These are phyloP conservation scores for Hippocampus guttulatus DNA, from an alignment of 2,113 vertebrate genomes.

Conservation along the genomic window DNA sequence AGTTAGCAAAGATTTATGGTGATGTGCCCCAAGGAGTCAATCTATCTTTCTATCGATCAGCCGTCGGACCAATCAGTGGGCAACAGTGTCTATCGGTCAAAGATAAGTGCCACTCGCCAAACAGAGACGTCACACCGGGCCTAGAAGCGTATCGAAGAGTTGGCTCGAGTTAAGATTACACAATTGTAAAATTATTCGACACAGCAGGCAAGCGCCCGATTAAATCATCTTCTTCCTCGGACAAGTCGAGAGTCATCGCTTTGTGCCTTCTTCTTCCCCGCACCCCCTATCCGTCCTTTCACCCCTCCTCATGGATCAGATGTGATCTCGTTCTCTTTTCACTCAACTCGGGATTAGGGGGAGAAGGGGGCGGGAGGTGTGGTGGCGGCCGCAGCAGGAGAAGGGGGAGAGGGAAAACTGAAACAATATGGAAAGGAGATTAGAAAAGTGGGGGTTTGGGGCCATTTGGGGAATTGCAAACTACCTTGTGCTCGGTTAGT, in stretches of 20 bases:
- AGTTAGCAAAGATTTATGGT: conserved; percentile 36
- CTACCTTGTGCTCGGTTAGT: conserved; percentile 73
- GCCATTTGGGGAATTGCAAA: conserved; percentile 73
- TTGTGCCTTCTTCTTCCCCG: conserved; percentile 51
- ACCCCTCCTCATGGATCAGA: conserved; percentile 69
- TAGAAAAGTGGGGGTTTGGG: conserved; percentile 73
- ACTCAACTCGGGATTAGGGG: conserved; percentile 75
- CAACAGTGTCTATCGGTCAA: conserved; percentile 44
- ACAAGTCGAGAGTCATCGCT: conserved; percentile 58
- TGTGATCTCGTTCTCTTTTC: conserved; percentile 73
- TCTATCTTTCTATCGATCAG: conserved; percentile 44
- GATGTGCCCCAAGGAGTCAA: conserved; percentile 35
- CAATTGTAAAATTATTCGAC: conserved; percentile 53
- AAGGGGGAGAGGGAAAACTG: conserved; percentile 57
- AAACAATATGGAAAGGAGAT: conserved; percentile 79
- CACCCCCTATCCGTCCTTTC: conserved; percentile 39
- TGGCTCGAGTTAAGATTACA: conserved; percentile 35
- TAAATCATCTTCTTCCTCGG: conserved; percentile 40
- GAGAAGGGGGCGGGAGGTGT: conserved; percentile 27
- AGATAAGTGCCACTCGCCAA: conserved; percentile 40
- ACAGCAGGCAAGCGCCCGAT: conserved; percentile 36
- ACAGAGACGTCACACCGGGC: conserved; percentile 35
- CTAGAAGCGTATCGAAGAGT: conserved; percentile 11
- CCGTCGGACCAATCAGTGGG: conserved; percentile 54
- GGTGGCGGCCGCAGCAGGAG: conserved; percentile 44